Evolutionary conservation across 2,797 vertebrate genomes (phyloP).

Genomic region (Merluccius polli): DNA sequence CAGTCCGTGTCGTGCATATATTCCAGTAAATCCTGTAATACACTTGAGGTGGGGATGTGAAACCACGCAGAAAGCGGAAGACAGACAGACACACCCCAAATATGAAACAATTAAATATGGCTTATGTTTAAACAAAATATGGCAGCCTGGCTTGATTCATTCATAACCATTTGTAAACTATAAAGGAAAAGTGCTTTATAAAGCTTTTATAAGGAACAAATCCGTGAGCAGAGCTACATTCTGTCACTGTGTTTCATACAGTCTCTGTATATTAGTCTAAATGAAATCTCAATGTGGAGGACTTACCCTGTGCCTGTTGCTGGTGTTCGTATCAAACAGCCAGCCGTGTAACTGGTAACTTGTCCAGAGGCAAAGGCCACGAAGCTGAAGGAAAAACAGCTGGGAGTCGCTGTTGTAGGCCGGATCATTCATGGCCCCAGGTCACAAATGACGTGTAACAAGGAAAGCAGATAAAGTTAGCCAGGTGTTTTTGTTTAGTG

Average conservation of each 20-base stretch:
- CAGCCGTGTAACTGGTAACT: conserved; percentile 71
- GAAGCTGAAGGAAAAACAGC: conserved; percentile 75
- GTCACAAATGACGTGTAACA: conserved; percentile 69
- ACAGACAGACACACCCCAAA: conserved; percentile 37
- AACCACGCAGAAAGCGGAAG: conserved; percentile 63
- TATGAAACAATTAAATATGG: neutral
- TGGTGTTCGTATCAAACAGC: conserved; percentile 75
- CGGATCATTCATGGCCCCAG: conserved; percentile 67
- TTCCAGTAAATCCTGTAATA: conserved; percentile 59
- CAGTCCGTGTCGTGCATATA: conserved; percentile 66
- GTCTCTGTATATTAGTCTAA: neutral
- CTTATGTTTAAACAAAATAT: neutral
- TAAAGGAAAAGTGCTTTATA: neutral
- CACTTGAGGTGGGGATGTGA: conserved; percentile 41
- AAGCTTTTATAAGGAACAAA: neutral
- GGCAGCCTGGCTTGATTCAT: neutral
- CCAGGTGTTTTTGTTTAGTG: neutral
- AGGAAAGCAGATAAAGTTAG: conserved; percentile 3
- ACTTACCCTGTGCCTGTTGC: conserved; percentile 73
- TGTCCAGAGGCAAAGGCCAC: conserved; percentile 74
- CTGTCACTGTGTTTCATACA: neutral
- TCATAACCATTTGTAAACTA: neutral
- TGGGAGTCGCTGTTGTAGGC: conserved; percentile 66
- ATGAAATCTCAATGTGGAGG: neutral
- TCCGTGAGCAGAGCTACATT: neutral